A percentile compares a stretch with the other conserved stretches of the same genome.
Evolutionary conservation across 2,888 invertebrate genomes (phyloP).

Genomic region (Tricholauxania praeusta): DNA sequence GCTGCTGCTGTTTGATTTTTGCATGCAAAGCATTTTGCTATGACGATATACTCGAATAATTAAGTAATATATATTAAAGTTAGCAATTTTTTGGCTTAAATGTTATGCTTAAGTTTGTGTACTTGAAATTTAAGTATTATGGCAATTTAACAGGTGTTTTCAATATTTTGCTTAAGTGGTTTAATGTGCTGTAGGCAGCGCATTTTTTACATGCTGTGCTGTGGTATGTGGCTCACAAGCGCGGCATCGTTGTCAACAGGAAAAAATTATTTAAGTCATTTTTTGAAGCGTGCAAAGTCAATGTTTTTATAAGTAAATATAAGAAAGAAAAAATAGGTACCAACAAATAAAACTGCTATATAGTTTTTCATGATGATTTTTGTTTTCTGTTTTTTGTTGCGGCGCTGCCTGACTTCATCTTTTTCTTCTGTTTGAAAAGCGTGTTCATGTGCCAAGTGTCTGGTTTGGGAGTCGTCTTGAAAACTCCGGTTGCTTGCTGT

Average conservation of each 20-base stretch:
- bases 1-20: slow-evolving; percentile 20
- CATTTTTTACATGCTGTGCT: slow-evolving; percentile 1
- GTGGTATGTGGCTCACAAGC: background rate
- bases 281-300: slow-evolving; percentile 50
- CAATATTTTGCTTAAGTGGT: background rate
- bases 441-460: slow-evolving; percentile 20
- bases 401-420: background rate
- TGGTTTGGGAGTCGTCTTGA: slow-evolving; percentile 17
- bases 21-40: slow-evolving; percentile 16
- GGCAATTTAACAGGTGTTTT: slow-evolving; percentile 22
- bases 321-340: slow-evolving; percentile 7
- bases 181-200: background rate
- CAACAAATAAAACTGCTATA: background rate
- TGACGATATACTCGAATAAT: no score
- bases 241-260: slow-evolving; percentile 27
- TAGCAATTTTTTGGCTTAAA: slow-evolving; percentile 4
- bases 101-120: slow-evolving; percentile 5
- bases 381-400: slow-evolving; percentile 3
- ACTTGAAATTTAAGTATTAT: slow-evolving; percentile 18
- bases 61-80: no score
- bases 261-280: slow-evolving; percentile 47
- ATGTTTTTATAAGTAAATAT: slow-evolving; percentile 41
- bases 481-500: slow-evolving; percentile 27
- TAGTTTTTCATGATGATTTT: background rate
- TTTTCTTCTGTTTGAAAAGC: background rate